phyloP scores from a whole-genome alignment of 2,113 vertebrate genomes.

The Callaeas wilsoni region DNA sequence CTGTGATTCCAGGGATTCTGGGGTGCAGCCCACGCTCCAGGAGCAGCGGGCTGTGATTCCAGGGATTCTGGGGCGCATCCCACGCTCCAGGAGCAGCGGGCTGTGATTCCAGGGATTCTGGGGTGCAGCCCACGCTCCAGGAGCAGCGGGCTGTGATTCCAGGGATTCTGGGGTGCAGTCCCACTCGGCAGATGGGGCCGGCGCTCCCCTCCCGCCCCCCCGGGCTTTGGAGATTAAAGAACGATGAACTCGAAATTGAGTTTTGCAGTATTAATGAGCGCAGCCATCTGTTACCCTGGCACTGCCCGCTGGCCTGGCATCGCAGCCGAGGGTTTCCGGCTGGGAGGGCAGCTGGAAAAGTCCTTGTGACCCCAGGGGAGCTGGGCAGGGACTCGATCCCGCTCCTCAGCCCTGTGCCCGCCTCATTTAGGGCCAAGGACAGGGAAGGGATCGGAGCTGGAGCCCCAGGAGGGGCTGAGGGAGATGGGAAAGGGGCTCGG shows the following conservation, averaged over 20 bases:
- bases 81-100: too few relatives aligned
- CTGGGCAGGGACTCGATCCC: accelerated
- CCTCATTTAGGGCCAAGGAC: neutral
- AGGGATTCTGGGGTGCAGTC: neutral
- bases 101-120: too few relatives aligned
- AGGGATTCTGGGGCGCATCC: neutral
- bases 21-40: too few relatives aligned
- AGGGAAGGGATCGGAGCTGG: too few relatives aligned
- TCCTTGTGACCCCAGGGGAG: neutral
- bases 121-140: too few relatives aligned
- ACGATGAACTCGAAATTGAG: too few relatives aligned
- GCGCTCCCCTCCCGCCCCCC: neutral
- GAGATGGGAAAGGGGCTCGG: neutral
- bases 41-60: neutral
- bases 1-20: too few relatives aligned
- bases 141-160: neutral
- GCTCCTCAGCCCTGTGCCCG: accelerated
- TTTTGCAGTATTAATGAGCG: constrained; percentile 31
- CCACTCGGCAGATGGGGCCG: too few relatives aligned
- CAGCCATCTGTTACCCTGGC: constrained; percentile 39
- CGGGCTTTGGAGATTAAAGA: too few relatives aligned
- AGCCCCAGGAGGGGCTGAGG: neutral
- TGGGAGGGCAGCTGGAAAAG: neutral
- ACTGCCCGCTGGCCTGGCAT: neutral
- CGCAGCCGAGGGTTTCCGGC: neutral